These are phyloP conservation scores for Drosophila azteca DNA, from an alignment of 1,140 invertebrate genomes.

Conservation along the genomic window DNA sequence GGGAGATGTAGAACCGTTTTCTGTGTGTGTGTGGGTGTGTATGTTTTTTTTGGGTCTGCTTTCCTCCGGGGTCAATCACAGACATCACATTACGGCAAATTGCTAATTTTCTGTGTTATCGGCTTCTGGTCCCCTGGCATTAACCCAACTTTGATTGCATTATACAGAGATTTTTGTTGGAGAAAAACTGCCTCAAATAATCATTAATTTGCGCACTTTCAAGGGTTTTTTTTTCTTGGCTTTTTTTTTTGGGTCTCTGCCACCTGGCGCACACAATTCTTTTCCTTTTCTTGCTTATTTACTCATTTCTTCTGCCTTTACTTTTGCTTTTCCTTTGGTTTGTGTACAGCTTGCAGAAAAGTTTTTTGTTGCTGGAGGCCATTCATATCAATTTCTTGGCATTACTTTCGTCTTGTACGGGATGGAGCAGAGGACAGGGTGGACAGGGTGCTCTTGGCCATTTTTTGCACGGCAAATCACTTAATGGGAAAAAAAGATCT, in stretches of 20 bases:
- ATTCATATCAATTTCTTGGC: slow-evolving; percentile 76
- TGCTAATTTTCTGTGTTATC: slow-evolving; percentile 65
- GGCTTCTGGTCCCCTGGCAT: slow-evolving; percentile 40
- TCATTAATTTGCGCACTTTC: slow-evolving; percentile 72
- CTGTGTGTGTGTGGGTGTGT: not conserved
- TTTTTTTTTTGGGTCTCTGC: slow-evolving; percentile 8
- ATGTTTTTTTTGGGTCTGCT: no score
- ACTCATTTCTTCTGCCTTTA: slow-evolving; percentile 22
- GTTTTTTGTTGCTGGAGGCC: slow-evolving; percentile 42
- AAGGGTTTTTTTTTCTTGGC: slow-evolving; percentile 13
- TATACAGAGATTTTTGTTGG: slow-evolving; percentile 58
- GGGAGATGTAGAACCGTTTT: not conserved
- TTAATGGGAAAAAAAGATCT: slow-evolving; percentile 40
- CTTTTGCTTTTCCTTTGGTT: slow-evolving; percentile 7
- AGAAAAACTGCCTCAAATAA: slow-evolving; percentile 53
- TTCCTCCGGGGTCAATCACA: slow-evolving; percentile 67
- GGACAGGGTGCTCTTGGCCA: not conserved
- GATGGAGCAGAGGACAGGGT: no score
- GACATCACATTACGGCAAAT: slow-evolving; percentile 69
- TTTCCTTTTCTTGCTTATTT: slow-evolving; percentile 43
- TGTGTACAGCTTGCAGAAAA: slow-evolving; percentile 65
- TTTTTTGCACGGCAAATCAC: slow-evolving; percentile 61
- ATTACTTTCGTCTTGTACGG: slow-evolving; percentile 41
- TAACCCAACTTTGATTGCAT: slow-evolving; percentile 74
- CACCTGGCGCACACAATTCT: slow-evolving; percentile 56